A percentile compares a stretch with the other conserved stretches of the same genome.
Evolutionary conservation across 2,113 vertebrate genomes (phyloP).

Genomic region (Synchiropus splendidus): DNA sequence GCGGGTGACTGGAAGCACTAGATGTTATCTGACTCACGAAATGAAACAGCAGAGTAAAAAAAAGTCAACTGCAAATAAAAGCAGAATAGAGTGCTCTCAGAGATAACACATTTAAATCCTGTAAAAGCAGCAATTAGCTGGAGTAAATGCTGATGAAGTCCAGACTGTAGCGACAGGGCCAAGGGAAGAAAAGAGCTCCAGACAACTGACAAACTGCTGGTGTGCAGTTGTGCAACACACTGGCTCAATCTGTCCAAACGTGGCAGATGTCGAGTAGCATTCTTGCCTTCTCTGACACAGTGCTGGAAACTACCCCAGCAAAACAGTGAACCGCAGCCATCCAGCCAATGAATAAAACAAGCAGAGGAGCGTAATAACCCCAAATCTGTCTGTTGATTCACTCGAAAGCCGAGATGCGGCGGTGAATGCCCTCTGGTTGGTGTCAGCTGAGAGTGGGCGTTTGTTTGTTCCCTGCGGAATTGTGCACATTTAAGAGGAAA

Average conservation of each 20-base stretch:
- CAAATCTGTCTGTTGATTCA: conserved; percentile 26
- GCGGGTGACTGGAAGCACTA: conserved; percentile 49
- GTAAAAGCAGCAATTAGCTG: background rate
- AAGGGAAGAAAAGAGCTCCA: conserved; percentile 22
- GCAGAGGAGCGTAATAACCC: conserved; percentile 14
- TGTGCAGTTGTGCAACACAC: conserved; percentile 33
- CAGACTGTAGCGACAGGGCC: conserved; percentile 19
- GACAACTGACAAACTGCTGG: conserved; percentile 15
- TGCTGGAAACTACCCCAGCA: conserved; percentile 18
- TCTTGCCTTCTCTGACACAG: conserved; percentile 9
- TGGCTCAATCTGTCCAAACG: conserved; percentile 17
- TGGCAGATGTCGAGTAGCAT: conserved; percentile 13
- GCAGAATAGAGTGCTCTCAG: background rate
- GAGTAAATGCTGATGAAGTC: conserved; percentile 37
- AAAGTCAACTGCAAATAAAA: conserved; percentile 6
- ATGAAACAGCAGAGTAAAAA: conserved; percentile 6
- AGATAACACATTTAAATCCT: background rate
- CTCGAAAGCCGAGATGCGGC: conserved; percentile 26
- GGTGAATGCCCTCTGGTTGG: conserved; percentile 14
- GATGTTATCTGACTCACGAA: conserved; percentile 26
- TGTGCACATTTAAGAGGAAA: conserved; percentile 46
- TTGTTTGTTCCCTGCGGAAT: conserved; percentile 51
- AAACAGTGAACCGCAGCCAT: conserved; percentile 10
- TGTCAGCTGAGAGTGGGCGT: conserved; percentile 21
- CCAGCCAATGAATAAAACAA: conserved; percentile 25